phyloP scores from a whole-genome alignment of 1,140 invertebrate genomes.

The Chironomus striatipennis region DNA sequence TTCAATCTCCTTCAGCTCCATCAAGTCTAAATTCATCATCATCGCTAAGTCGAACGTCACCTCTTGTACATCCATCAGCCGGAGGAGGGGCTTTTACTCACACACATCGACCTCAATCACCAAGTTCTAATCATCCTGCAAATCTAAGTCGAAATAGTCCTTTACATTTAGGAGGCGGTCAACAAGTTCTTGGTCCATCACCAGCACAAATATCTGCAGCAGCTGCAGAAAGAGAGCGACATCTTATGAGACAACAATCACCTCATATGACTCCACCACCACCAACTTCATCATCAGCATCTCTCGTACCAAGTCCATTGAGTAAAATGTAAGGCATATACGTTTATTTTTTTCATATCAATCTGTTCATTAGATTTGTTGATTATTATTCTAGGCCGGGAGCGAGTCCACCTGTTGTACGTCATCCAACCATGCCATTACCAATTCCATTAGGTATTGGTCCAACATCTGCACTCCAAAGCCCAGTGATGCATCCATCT shows the following conservation, averaged over 20 bases:
- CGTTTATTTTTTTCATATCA: constrained; percentile 29
- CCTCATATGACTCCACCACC: constrained; percentile 40
- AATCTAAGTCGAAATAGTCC: constrained; percentile 39
- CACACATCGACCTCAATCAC: constrained; percentile 36
- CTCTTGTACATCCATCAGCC: constrained; percentile 28
- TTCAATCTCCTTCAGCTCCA: constrained; percentile 25
- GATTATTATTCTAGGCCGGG: constrained; percentile 30
- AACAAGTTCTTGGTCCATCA: constrained; percentile 33
- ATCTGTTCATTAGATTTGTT: constrained; percentile 30
- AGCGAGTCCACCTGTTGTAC: constrained; percentile 39
- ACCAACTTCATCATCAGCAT: constrained; percentile 37
- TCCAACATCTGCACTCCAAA: constrained; percentile 34
- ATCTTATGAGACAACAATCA: constrained; percentile 39
- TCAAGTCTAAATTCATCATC: constrained; percentile 30
- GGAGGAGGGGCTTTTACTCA: not conserved
- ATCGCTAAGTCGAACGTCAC: constrained; percentile 30
- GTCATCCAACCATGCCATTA: constrained; percentile 39
- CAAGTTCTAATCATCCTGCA: constrained; percentile 34
- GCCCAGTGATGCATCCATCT: constrained; percentile 38
- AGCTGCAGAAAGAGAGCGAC: constrained; percentile 38
- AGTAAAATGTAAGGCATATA: constrained; percentile 38
- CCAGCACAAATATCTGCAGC: constrained; percentile 31
- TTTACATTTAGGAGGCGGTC: constrained; percentile 35
- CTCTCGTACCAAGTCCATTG: constrained; percentile 35
- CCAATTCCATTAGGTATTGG: constrained; percentile 36